Conservation (phyloP, 2,797 vertebrate species). For the Taeniopygia guttata region DNA sequence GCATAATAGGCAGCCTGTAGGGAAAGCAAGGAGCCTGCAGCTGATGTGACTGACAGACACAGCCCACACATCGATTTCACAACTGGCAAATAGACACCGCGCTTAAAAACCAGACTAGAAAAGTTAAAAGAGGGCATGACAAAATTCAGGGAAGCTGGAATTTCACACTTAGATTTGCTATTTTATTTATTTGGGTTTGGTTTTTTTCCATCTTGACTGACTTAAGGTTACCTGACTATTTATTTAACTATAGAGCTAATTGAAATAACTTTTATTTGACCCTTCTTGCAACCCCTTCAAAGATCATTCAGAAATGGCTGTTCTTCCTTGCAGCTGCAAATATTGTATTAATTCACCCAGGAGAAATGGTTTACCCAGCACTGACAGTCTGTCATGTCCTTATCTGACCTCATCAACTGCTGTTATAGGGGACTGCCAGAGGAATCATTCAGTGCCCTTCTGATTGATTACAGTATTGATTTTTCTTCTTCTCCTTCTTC, state of each 20-base stretch:
- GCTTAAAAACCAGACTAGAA: background rate
- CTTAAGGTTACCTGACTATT: background rate
- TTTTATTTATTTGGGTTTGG: background rate
- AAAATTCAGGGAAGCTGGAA: background rate
- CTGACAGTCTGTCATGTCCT: slow-evolving; percentile 52
- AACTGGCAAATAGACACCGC: background rate
- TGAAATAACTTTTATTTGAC: slow-evolving; percentile 49
- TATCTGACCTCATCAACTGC: slow-evolving; percentile 54
- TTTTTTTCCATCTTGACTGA: background rate
- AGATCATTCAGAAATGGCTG: background rate
- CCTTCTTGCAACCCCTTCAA: background rate
- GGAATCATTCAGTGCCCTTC: slow-evolving; percentile 24
- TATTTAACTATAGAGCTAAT: slow-evolving; percentile 13
- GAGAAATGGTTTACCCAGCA: slow-evolving; percentile 42
- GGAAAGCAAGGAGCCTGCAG: background rate
- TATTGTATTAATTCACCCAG: slow-evolving; percentile 27
- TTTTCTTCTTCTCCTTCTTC: background rate
- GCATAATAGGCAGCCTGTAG: background rate
- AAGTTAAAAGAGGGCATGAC: background rate
- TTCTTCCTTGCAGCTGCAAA: slow-evolving; percentile 27
- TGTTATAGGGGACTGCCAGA: background rate
- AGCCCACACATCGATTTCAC: background rate
- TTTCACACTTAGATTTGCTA: background rate
- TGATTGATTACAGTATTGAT: slow-evolving; percentile 56
- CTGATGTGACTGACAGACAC: background rate